Base-by-base conservation (phyloP, 2,797 vertebrate genomes). In the Tapirus indicus region DNA sequence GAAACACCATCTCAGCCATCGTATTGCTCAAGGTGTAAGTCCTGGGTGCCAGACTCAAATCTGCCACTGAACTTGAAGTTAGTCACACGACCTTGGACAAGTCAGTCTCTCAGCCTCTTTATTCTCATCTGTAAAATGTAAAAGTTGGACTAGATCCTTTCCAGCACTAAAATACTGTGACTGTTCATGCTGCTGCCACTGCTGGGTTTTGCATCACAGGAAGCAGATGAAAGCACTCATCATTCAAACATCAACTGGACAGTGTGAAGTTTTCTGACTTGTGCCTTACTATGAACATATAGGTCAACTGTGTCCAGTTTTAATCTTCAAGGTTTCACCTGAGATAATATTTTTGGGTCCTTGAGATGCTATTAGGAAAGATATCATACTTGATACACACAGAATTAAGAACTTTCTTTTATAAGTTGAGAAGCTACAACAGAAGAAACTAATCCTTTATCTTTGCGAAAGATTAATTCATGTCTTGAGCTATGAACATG, bases 91-190 rank as follows among this genome's bases (percentile, higher is more conserved):
- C 38, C 79, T 91, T 92, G 21, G 52, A 56, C 18, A 80, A 38
- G 32, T 71, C 25, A 27, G 41, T 54, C 41, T 91, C 71, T 97
- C 27, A 49, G 20, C n/a, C 62, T 96, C 69, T 69, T 93, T 93
- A 52, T 58, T 69, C 60, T 97, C 10, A 8, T 44, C 23, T 78
- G 6, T 87, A 86, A 92, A 94, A 47, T 41, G 38, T 3, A 21
- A 11, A 49, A 38, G 29, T 38, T 94, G 64, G 23, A 88, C 23
- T 9, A 78, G 69, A 38, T 87, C 4, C 27, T 86, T 60, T 49
- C 8, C 10, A 78, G 16, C 4, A 23, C 20, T 78, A n/a, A 94
- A 91, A 87, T 60, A 25, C 18, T 41, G 14, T 12, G 6, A 79
- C 8, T 93, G 66, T 54, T 75, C 64, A 83, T 60, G 20, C 23